These are phyloP conservation scores for Phrynocephalus vlangalii DNA, from an alignment of 2,797 vertebrate species.

Conservation along the genomic window DNA sequence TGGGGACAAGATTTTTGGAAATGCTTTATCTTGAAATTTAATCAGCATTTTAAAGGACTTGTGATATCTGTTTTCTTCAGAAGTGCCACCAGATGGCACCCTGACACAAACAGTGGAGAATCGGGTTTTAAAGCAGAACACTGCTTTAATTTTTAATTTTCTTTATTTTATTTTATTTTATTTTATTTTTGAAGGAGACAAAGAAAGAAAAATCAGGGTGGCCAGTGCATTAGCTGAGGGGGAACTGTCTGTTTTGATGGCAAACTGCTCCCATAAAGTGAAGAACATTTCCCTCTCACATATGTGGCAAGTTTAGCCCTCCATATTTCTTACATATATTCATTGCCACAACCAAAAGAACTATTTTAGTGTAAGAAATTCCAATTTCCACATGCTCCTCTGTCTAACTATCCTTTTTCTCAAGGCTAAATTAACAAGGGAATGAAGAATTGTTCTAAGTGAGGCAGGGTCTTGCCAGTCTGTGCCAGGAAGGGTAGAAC, in stretches of 20 bases:
- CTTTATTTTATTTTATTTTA: neutral
- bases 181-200: neutral
- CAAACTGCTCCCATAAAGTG: too few relatives aligned
- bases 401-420: too few relatives aligned
- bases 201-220: too few relatives aligned
- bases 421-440: neutral
- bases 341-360: neutral
- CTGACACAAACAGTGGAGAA: conserved; percentile 49
- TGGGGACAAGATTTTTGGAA: too few relatives aligned
- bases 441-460: neutral
- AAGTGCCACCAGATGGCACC: conserved; percentile 71
- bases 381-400: conserved; percentile 2
- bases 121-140: neutral
- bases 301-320: neutral
- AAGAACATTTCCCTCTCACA: too few relatives aligned
- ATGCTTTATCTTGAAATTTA: too few relatives aligned
- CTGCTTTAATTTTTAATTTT: too few relatives aligned
- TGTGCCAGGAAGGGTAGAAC: neutral
- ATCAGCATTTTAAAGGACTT: too few relatives aligned
- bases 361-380: neutral
- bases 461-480: neutral
- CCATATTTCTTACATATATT: neutral
- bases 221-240: too few relatives aligned
- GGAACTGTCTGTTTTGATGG: too few relatives aligned
- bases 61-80: neutral